phyloP scores from a whole-genome alignment of 2,797 vertebrate species.

The Amniataba percoides region DNA sequence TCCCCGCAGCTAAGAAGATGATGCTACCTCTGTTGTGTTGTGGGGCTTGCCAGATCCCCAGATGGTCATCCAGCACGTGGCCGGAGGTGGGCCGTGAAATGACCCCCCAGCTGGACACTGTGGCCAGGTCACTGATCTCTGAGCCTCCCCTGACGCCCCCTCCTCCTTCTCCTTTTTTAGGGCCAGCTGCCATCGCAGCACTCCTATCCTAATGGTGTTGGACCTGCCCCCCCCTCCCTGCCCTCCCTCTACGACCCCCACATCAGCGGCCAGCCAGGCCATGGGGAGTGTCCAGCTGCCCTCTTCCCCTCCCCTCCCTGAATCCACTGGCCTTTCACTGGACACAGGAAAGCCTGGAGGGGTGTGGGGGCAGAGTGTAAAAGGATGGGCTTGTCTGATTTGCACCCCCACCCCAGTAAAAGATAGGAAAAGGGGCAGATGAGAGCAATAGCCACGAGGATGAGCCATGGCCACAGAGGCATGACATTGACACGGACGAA shows the following conservation, averaged over 20 bases:
- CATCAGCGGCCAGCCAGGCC: conserved; percentile 67
- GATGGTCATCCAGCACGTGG: conserved; percentile 88
- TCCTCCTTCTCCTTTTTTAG: conserved; percentile 61
- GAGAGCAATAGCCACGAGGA: conserved; percentile 73
- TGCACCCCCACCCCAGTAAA: conserved; percentile 53
- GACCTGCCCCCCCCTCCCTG: conserved; percentile 30
- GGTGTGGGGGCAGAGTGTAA: conserved; percentile 56
- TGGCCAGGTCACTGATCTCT: conserved; percentile 89
- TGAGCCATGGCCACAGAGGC: conserved; percentile 71
- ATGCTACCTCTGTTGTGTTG: conserved; percentile 59
- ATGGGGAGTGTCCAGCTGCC: conserved; percentile 85
- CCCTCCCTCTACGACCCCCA: conserved; percentile 35
- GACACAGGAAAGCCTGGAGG: conserved; percentile 77
- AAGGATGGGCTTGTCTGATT: conserved; percentile 62
- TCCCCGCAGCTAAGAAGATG: conserved; percentile 68
- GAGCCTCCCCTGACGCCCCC: conserved; percentile 62
- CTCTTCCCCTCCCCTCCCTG: conserved; percentile 61
- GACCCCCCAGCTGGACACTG: conserved; percentile 88
- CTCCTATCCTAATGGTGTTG: conserved; percentile 79
- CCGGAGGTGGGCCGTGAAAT: conserved; percentile 83
- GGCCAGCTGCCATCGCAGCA: conserved; percentile 84
- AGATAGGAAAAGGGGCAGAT: conserved; percentile 61
- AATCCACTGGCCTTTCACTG: conserved; percentile 84
- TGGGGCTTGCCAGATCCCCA: conserved; percentile 74
- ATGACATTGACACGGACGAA: conserved; percentile 77